Conservation (phyloP, 2,888 invertebrate species). For the Ferdinandea cuprea region DNA sequence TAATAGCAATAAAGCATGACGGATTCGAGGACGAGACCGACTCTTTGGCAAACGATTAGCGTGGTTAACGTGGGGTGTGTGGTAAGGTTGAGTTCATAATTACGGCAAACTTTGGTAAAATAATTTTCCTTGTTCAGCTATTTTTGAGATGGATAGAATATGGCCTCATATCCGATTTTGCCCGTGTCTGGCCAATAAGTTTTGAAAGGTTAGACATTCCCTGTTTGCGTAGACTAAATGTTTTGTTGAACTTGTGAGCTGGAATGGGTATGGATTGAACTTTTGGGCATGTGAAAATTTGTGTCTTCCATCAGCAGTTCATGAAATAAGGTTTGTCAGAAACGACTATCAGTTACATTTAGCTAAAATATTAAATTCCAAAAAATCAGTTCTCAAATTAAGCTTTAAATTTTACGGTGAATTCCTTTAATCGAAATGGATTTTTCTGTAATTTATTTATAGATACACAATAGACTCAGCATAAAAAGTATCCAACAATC, state of each 20-base stretch:
- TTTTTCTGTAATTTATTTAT: not conserved
- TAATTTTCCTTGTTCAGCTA: slow-evolving; percentile 37
- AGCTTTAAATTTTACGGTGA: no score
- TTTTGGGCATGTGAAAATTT: not conserved
- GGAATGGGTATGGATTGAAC: not conserved
- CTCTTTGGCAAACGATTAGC: slow-evolving; percentile 27
- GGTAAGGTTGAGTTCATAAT: slow-evolving; percentile 35
- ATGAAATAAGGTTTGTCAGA: no score
- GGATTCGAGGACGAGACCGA: not conserved
- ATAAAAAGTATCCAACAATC: not conserved
- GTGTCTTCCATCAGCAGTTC: no score
- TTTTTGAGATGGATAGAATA: not conserved
- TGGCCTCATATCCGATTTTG: slow-evolving; percentile 18
- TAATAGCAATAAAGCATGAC: no score
- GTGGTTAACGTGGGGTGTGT: slow-evolving; percentile 22
- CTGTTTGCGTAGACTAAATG: slow-evolving; percentile 30
- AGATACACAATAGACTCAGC: not conserved
- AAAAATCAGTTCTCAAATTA: no score
- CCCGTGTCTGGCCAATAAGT: slow-evolving; percentile 22
- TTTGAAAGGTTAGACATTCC: not conserved
- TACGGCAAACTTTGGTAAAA: slow-evolving; percentile 32
- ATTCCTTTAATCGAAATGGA: no score
- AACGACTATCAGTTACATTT: no score
- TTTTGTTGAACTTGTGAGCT: slow-evolving; percentile 23
- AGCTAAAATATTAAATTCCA: no score